Percentiles rank a stretch among this genome's conserved stretches.
These are phyloP conservation scores for Sebastes wilsoni DNA, from an alignment of 2,797 vertebrate genomes.

Conservation along the genomic window DNA sequence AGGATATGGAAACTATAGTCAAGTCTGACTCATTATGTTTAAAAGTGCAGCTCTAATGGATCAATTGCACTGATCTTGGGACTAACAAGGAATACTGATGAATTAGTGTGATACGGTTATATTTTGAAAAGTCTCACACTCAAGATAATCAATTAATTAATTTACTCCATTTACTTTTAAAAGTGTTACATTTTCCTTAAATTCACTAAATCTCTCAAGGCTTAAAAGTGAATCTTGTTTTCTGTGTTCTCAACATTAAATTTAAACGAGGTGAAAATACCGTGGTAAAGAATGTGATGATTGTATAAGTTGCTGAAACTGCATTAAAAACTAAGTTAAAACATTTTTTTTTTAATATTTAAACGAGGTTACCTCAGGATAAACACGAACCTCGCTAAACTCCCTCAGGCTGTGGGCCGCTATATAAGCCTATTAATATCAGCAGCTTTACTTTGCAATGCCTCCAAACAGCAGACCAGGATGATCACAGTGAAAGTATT, in stretches of 20 bases:
- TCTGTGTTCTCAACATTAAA: background rate
- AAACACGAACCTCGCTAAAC: slow-evolving; percentile 1
- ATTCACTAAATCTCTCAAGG: background rate
- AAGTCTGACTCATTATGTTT: background rate
- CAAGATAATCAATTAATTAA: background rate
- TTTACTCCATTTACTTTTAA: background rate
- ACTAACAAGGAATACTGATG: background rate
- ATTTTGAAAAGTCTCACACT: background rate
- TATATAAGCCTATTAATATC: slow-evolving; percentile 14
- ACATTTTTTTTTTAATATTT: too few species aligned
- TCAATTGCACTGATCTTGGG: background rate
- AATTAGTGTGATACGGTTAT: background rate
- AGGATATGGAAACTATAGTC: background rate
- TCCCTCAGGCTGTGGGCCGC: background rate
- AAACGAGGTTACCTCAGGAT: slow-evolving; percentile 22
- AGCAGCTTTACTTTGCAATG: background rate
- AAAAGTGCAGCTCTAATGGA: background rate
- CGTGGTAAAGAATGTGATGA: too few species aligned
- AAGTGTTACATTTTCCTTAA: background rate
- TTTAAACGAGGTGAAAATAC: background rate
- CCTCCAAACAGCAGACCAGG: background rate
- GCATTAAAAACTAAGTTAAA: too few species aligned
- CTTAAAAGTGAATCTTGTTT: background rate
- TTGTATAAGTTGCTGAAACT: too few species aligned
- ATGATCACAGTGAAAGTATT: background rate